Base-by-base conservation (phyloP, 2,113 vertebrate species). In the Brachyistius frenatus region DNA sequence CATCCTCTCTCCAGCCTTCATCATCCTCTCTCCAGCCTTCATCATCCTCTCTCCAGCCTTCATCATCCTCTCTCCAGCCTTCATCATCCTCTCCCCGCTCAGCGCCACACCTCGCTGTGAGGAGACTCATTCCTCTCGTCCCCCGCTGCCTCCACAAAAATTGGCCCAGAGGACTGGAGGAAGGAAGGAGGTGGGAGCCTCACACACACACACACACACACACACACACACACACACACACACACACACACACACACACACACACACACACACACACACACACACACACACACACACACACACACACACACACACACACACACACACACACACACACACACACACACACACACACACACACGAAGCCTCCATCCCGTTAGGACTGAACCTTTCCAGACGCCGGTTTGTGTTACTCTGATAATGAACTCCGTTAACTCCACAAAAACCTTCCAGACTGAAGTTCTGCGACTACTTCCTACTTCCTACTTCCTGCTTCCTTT, bases 91-190 rank as follows among this genome's bases (percentile, higher is more conserved):
- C 23, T 23, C 23, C 23, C 23, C 23, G 23, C 23, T 23, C 23
- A 23, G 23, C 23, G 23, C 23, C 23, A 23, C 23, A 23, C 23
- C 81, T 88, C 73, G 74, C 86, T 84, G 86, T 73, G 81, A 84
- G 81, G 81, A 84, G 82, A 67, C 81, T 84, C 84, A 72, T 86
- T 81, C 74, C 78, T 53, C 62, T 65, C 16, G 67, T 74, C 69
- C 68, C 88, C 84, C 47, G 83, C 88, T 88, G 86, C 61, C 79
- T 61, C 65, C 44, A 82, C 56, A 78, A 83, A 78, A 83, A 90
- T 82, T 88, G 86, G 88, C 84, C 86, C 78, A 54, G 78, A 88
- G 82, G 85, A 87, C 78, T 76, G 47, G 41, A 75, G 62, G 55
- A 61, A 23, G 23, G 23, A 23, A 23, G 73, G 71, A 57, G 46